phyloP scores from a whole-genome alignment of 1,140 invertebrate genomes.

The Trachymyrmex cornetzi region DNA sequence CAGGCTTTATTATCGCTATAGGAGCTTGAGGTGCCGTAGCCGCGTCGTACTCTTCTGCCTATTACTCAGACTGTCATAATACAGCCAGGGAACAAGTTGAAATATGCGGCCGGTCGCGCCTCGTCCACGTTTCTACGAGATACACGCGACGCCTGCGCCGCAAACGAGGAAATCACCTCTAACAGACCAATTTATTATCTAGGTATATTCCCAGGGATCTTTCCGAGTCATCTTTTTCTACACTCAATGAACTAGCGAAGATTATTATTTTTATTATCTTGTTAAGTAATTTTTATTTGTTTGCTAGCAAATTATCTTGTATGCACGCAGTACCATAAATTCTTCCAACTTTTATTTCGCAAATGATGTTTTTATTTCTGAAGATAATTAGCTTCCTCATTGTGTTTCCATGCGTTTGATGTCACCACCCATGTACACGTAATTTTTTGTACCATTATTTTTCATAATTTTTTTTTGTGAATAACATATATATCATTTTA shows the following conservation, averaged over 20 bases:
- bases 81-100: slow-evolving; percentile 78
- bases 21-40: slow-evolving; percentile 49
- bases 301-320: too few species aligned
- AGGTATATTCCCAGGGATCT: not conserved
- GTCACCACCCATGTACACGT: not conserved
- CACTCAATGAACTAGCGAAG: not conserved
- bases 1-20: slow-evolving; percentile 75
- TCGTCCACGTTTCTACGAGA: slow-evolving; percentile 67
- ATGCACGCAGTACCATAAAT: not conserved
- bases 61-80: slow-evolving; percentile 80
- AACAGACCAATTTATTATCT: slow-evolving; percentile 75
- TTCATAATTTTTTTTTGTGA: not conserved
- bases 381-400: not conserved
- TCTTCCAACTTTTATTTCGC: not conserved
- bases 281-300: not conserved
- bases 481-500: slow-evolving; percentile 18
- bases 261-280: slow-evolving; percentile 23
- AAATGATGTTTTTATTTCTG: not conserved
- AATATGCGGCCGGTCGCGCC: slow-evolving; percentile 77
- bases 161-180: slow-evolving; percentile 75
- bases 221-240: slow-evolving; percentile 5
- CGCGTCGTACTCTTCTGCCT: slow-evolving; percentile 70
- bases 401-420: not conserved
- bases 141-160: slow-evolving; percentile 63
- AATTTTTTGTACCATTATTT: slow-evolving; percentile 1